Base-by-base conservation (phyloP, 1,140 invertebrate species). In the Drosophila tsacasi region DNA sequence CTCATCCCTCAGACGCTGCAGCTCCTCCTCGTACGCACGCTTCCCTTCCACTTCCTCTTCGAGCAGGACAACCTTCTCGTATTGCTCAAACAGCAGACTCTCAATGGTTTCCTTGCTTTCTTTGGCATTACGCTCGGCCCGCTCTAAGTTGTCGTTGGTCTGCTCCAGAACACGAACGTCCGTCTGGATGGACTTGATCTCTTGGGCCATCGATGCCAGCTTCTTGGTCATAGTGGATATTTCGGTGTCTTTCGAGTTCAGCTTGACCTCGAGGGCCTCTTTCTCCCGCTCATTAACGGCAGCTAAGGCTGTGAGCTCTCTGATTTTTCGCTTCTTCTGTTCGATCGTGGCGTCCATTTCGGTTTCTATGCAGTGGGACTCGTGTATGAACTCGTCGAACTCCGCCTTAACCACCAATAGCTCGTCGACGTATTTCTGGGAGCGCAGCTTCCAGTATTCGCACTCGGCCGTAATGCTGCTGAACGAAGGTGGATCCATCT, bases 11-110 rank as follows among this genome's bases (percentile, higher is more conserved):
- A 99, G 94, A 92, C 98, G 95, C 93, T 99, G 98, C 61, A 99
- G 96, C 93, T 97, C 97, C 58, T 97, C 95, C 93, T 97, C 96
- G 42, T 99, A 94, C 77, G 95, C 94, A 93, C 99, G 98, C 93
- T 99, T 98, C 93, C 99, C 98, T 94, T 99, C 98, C 93, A 97
- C 97, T 94, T 99, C 98, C 93, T 96, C 97, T 94, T 99, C 98
- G 66, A 99, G 94, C 52, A 99, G 95, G 47, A 98, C 98, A 96
- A 99, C 99, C 86, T 98, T 95, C 94, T 99, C 99, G 92, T 99
- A 98, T 61, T 97, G 98, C 93, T 96, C 96, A 95, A 99, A 98
- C 83, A 99, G 94, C 94, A 98, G 95, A 54, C 95, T 93, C 94
- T 99, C 98, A 94, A 99, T 97, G 93, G 98, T 98, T 91, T 98